Evolutionary conservation across 2,888 invertebrate genomes (phyloP).

Genomic region (Auanema freiburgensis): DNA sequence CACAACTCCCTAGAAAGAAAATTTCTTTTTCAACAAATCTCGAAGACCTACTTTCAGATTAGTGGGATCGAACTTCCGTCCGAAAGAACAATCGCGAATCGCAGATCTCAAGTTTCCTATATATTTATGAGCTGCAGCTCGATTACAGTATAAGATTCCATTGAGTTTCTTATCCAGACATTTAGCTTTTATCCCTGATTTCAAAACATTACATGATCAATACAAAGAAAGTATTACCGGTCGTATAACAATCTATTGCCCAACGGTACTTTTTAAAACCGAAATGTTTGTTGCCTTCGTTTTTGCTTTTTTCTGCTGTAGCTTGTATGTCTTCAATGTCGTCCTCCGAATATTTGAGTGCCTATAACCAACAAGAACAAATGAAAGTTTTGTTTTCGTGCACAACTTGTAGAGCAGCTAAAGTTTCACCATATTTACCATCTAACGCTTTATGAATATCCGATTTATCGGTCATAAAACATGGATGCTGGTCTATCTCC

Average conservation of each 20-base stretch:
- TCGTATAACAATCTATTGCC: conserved; percentile 80
- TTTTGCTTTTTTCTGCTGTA: conserved; percentile 84
- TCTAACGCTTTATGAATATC: conserved; percentile 25
- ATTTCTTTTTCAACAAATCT: conserved; percentile 72
- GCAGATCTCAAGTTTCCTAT: conserved; percentile 69
- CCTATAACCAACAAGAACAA: conserved; percentile 71
- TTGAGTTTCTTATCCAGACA: conserved; percentile 76
- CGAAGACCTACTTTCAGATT: conserved; percentile 43
- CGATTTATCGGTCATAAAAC: conserved; percentile 55
- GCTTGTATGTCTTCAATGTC: conserved; percentile 72
- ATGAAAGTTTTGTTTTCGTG: background rate
- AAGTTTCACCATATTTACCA: conserved; percentile 52
- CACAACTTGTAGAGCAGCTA: conserved; percentile 72
- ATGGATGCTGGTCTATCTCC: conserved; percentile 61
- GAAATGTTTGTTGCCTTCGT: conserved; percentile 93
- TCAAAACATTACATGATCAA: background rate
- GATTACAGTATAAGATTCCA: conserved; percentile 84
- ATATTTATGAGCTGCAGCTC: conserved; percentile 85
- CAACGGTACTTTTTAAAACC: conserved; percentile 88
- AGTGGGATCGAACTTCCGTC: conserved; percentile 71
- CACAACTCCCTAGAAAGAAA: conserved; percentile 78
- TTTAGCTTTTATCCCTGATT: conserved; percentile 74
- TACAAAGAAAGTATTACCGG: conserved; percentile 68
- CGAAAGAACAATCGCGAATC: conserved; percentile 79
- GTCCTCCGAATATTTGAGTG: conserved; percentile 78